Conservation (phyloP, 2,113 vertebrate species). For the Mus pahari region DNA sequence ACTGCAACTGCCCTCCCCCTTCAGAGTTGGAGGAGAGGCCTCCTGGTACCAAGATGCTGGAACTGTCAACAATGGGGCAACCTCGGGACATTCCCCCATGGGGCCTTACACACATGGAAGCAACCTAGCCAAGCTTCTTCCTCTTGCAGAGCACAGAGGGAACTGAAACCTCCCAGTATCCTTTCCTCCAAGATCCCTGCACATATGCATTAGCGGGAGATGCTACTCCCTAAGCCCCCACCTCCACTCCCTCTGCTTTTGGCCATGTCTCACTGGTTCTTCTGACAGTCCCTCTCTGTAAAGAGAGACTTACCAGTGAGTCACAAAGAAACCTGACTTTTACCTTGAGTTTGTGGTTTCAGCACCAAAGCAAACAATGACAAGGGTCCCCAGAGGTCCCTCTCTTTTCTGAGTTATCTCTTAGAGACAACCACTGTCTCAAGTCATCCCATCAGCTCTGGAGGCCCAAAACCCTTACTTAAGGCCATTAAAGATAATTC, state of each 20-base stretch:
- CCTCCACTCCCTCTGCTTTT: background rate
- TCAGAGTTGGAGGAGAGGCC: background rate
- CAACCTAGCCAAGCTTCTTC: background rate
- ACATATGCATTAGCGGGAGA: background rate
- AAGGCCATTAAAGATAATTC: background rate
- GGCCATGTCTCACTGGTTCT: background rate
- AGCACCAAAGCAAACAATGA: conserved; percentile 1
- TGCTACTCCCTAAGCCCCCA: background rate
- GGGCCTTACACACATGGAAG: background rate
- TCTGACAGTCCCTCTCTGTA: background rate
- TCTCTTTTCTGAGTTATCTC: background rate
- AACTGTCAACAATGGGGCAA: background rate
- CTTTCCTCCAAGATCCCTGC: background rate
- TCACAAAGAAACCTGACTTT: conserved; percentile 2
- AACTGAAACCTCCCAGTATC: background rate
- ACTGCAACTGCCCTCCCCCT: background rate
- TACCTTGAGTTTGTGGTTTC: background rate
- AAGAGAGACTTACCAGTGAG: background rate
- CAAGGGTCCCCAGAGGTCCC: background rate
- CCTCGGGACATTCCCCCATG: background rate
- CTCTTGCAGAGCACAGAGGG: background rate
- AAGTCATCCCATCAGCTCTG: background rate
- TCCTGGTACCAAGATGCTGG: background rate
- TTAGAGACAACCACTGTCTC: background rate
- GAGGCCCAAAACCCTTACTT: background rate